phyloP scores from a whole-genome alignment of 2,888 invertebrate genomes.

The Spodoptera exigua region DNA sequence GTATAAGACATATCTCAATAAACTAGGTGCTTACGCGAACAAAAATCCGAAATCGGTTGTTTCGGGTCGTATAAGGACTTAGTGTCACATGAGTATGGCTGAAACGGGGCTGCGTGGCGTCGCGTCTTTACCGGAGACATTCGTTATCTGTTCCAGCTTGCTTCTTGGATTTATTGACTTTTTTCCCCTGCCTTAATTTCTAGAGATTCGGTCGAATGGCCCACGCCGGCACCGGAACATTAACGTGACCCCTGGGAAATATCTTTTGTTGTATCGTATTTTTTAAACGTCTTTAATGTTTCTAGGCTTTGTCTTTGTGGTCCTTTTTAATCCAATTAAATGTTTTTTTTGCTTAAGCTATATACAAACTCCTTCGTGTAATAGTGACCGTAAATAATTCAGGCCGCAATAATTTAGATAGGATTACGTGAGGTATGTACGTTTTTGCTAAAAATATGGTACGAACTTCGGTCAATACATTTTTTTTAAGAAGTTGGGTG shows the following conservation, averaged over 20 bases:
- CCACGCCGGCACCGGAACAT: slow-evolving; percentile 84
- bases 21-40: slow-evolving; percentile 21
- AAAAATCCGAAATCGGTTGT: slow-evolving; percentile 56
- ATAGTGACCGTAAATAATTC: too few relatives aligned
- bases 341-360: too few relatives aligned
- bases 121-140: slow-evolving; percentile 71
- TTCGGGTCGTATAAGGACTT: slow-evolving; percentile 64
- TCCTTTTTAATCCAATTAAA: slow-evolving; percentile 55
- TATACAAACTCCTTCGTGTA: too few relatives aligned
- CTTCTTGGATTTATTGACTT: slow-evolving; percentile 87
- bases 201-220: slow-evolving; percentile 87
- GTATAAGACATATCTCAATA: too few relatives aligned
- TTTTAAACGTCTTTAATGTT: slow-evolving; percentile 77
- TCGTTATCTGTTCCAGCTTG: slow-evolving; percentile 81
- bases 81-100: slow-evolving; percentile 73
- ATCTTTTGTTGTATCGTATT: slow-evolving; percentile 83
- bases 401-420: too few relatives aligned
- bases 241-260: slow-evolving; percentile 86
- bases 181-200: slow-evolving; percentile 86
- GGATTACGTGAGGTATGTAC: too few relatives aligned
- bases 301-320: slow-evolving; percentile 51
- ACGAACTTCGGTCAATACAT: too few relatives aligned
- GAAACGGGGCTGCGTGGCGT: slow-evolving; percentile 55
- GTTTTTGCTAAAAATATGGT: too few relatives aligned
- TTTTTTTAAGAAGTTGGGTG: too few relatives aligned